Percentiles rank a stretch among this genome's conserved stretches.
Conservation (phyloP, 2,797 vertebrate genomes). For the Gallinago nigripennis region DNA sequence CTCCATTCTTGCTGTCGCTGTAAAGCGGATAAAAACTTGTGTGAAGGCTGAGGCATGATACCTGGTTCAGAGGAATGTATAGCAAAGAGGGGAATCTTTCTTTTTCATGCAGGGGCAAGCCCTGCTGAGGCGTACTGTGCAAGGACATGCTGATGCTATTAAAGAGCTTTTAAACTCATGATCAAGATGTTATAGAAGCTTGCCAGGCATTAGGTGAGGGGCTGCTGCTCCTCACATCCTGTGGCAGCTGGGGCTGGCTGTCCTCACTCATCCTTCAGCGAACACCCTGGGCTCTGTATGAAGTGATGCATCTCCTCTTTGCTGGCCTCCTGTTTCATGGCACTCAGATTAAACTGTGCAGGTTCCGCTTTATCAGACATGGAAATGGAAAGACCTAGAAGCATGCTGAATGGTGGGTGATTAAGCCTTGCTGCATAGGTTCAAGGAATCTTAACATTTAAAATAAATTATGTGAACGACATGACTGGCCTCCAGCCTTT, state of each 20-base stretch:
- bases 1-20: not conserved
- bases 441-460: not conserved
- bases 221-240: not conserved
- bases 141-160: not conserved
- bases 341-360: not conserved
- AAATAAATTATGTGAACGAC: rapidly evolving
- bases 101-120: not conserved
- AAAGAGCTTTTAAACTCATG: not conserved
- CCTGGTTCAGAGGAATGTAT: not conserved
- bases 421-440: not conserved
- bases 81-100: not conserved
- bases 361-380: not conserved
- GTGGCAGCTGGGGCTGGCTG: not conserved
- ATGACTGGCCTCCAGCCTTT: not conserved
- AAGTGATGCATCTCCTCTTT: not conserved
- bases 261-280: not conserved
- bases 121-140: not conserved
- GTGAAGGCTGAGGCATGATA: not conserved
- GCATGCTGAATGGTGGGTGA: not conserved
- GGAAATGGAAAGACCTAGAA: not conserved
- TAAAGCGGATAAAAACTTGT: not conserved
- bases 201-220: not conserved
- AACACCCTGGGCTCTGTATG: rapidly evolving
- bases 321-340: not conserved
- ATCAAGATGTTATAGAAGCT: not conserved